Evolutionary conservation across 2,113 vertebrate species (phyloP), one percentile per base, ranked within the genome.

Genomic region (Ceyx melanurus): DNA sequence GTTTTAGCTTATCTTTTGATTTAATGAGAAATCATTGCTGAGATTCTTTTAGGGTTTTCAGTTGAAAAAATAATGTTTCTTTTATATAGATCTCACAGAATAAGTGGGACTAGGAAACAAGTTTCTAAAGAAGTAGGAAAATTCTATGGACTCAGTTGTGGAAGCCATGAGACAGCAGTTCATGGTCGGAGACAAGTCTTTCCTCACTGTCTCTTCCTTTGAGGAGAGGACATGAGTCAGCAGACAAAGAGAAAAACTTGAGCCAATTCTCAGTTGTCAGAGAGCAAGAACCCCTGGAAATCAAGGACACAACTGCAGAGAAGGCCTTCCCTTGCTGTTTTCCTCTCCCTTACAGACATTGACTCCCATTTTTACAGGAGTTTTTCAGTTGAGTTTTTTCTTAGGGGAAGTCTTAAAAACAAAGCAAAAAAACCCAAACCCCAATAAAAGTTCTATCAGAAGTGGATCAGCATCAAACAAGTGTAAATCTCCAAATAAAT

Each of bases 181-280:
- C 12, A 3, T 48, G 25, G 31, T 76, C 71, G 80, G 65, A 87
- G 51, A 58, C 5, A 62, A 53, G 19, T 21, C 62, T 72, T 82
- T 60, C 21, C 8, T 76, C 40, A 25, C 18, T 31, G 15, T 84
- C 89, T 94, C 16, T 67, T 94, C 77, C 86, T 96, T 95, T 86
- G n/a, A 92, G 91, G 79, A 82, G 53, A 95, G 61, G 89, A 95
- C 75, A 68, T 81, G 80, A 97, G 50, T 95, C 92, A 97, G 92
- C 74, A 95, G 73, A 73, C 64, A 80, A 71, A 88, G 35, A 74
- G 92, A 79, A 95, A 94, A 96, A 70, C 45, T 37, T 97, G 89
- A 97, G 82, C 78, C 81, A 86, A 33, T 31, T 85, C 76, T 95
- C 45, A 88, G 73, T 83, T 88, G 54, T 94, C 88, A 77, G 68